Percentiles rank a stretch among this genome's conserved stretches.
phyloP scores from a whole-genome alignment of 2,113 vertebrate genomes.

The Corapipo altera region DNA sequence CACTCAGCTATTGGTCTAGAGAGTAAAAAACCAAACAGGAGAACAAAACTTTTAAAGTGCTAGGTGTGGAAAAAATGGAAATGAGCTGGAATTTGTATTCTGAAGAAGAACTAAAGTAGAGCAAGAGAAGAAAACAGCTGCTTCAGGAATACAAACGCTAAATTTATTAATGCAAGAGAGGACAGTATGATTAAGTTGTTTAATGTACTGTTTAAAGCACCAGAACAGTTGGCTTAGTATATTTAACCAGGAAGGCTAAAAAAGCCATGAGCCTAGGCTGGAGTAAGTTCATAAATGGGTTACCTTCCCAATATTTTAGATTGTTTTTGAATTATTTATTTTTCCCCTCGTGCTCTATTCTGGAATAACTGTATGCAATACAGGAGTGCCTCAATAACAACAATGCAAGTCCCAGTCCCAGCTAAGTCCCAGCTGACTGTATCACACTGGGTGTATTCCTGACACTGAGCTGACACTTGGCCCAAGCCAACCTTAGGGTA shows the following conservation, averaged over 20 bases:
- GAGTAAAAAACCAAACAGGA: not conserved
- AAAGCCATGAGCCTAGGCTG: not conserved
- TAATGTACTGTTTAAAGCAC: conserved; percentile 50
- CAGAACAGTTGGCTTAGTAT: conserved; percentile 2
- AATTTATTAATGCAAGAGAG: conserved; percentile 54
- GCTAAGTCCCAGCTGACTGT: not conserved
- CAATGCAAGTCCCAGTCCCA: not conserved
- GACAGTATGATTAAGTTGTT: conserved; percentile 52
- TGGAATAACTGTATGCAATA: not conserved
- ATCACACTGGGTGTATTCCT: not conserved
- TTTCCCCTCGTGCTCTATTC: not conserved
- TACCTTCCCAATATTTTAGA: not conserved
- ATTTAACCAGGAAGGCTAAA: conserved; percentile 28
- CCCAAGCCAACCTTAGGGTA: not conserved
- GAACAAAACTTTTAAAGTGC: not conserved
- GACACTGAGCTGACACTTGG: not conserved
- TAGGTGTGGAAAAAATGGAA: conserved; percentile 59
- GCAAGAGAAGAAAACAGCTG: conserved; percentile 29
- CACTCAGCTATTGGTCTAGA: not conserved
- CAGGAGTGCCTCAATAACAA: not conserved
- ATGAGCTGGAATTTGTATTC: conserved; percentile 43
- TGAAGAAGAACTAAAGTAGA: conserved; percentile 34
- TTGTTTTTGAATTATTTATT: not conserved
- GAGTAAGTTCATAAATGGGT: not conserved
- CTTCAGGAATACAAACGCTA: conserved; percentile 45